These are phyloP conservation scores for Atopsyche davidsoni DNA, from an alignment of 1,140 invertebrate genomes.

Conservation along the genomic window DNA sequence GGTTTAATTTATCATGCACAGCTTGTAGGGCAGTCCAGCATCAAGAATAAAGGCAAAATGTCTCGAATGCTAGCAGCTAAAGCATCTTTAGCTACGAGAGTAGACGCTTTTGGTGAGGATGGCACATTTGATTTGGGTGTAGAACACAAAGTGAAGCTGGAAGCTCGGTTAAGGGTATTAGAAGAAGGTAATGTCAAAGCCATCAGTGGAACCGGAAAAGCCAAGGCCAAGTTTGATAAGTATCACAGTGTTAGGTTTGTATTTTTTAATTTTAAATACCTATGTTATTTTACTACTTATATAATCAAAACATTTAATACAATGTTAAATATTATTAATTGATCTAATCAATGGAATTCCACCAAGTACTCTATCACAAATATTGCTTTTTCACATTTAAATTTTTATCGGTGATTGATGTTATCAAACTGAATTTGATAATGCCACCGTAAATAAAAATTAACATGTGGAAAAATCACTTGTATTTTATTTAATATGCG, in stretches of 20 bases:
- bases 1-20: slow-evolving; percentile 97
- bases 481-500: not conserved
- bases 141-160: slow-evolving; percentile 83
- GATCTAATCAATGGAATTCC: not conserved
- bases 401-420: not conserved
- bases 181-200: slow-evolving; percentile 79
- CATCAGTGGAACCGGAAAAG: slow-evolving; percentile 83
- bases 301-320: not conserved
- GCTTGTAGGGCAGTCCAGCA: slow-evolving; percentile 79
- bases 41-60: slow-evolving; percentile 89
- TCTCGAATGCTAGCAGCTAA: slow-evolving; percentile 97
- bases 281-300: not conserved
- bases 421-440: not conserved
- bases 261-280: slow-evolving; percentile 2
- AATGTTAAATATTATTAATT: not conserved
- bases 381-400: slow-evolving; percentile 1
- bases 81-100: slow-evolving; percentile 82
- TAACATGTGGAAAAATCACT: not conserved
- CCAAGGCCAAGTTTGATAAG: slow-evolving; percentile 83
- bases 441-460: not conserved
- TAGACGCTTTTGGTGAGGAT: slow-evolving; percentile 94
- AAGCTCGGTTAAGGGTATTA: slow-evolving; percentile 66
- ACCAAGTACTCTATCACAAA: not conserved
- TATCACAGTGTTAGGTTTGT: slow-evolving; percentile 72
- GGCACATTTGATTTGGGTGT: slow-evolving; percentile 72